Base-by-base conservation (phyloP, 2,113 vertebrate species). In the Bubalus kerabau region DNA sequence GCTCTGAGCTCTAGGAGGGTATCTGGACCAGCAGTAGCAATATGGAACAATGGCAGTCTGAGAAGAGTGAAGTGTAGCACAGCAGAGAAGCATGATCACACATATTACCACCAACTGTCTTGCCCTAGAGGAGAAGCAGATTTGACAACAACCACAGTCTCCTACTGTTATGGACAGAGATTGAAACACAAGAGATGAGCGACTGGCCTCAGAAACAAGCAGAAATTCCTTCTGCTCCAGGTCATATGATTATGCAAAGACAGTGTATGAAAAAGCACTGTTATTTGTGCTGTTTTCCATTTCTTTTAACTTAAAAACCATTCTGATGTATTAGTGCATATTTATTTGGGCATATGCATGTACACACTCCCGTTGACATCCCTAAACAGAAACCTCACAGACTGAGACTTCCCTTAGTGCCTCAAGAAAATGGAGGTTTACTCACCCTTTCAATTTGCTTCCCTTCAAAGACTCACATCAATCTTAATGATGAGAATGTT, bases 131-230 rank as follows among this genome's bases (percentile, higher is more conserved):
- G 13, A 74, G 19, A 64, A 40, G 19, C 8, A 74, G 50, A 43
- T 62, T 32, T 17, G 6, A 36, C 7, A 89, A 3, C 12, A 59
- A 30, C 8, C 23, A 24, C 1, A 74, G 43, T 11, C 46, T 80
- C 21, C 57, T 60, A 24, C 6, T 60, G 67, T 71, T 97, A 59
- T 3, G 5, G 82, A 78, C 54, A 87, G 90, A 95, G 74, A 54
- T 36, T 76, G 91, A 92, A 96, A 91, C 13, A 3, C 57, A 98
- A 97, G 97, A 94, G 96, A 96, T 97, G 94, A 98, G 93, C 93
- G 90, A 81, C 0, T 0, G 95, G 30, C 21, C 85, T 95, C 57
- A 78, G 74, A 88, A 80, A 84, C 6, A 23, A 50, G 46, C 52
- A 87, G 67, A 82, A 62, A 60, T 91, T 32, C 21, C 16, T 94